phyloP scores from a whole-genome alignment of 1,140 invertebrate genomes.

The Leptonema lineaticorne region DNA sequence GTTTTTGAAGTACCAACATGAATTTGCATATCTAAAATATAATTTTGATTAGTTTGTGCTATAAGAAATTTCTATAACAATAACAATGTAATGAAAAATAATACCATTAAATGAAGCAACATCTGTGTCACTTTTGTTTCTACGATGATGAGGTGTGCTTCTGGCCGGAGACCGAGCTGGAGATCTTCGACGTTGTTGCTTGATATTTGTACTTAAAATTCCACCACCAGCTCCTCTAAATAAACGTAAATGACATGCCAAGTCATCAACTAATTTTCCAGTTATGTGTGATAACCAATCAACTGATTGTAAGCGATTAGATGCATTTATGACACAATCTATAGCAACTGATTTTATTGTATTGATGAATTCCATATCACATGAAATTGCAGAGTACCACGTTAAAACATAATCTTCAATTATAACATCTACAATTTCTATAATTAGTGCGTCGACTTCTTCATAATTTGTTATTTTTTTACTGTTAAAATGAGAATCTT shows the following conservation, averaged over 20 bases:
- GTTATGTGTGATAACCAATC: conserved; percentile 89
- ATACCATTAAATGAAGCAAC: conserved; percentile 62
- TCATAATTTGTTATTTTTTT: conserved; percentile 51
- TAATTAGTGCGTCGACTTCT: conserved; percentile 52
- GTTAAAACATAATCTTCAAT: conserved; percentile 78
- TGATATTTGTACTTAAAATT: conserved; percentile 51
- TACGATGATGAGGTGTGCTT: conserved; percentile 58
- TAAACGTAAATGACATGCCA: conserved; percentile 82
- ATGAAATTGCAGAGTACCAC: conserved; percentile 69
- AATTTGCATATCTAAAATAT: conserved; percentile 42
- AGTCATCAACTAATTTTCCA: conserved; percentile 84
- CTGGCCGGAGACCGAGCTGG: conserved; percentile 33
- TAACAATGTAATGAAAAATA: conserved; percentile 6
- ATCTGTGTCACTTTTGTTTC: conserved; percentile 73
- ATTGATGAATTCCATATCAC: conserved; percentile 60
- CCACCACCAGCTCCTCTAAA: conserved; percentile 74
- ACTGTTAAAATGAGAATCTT: neutral
- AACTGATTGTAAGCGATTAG: conserved; percentile 67
- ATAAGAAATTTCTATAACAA: too few relatives aligned
- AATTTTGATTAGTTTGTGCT: too few relatives aligned
- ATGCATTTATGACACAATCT: conserved; percentile 46
- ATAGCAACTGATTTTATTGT: conserved; percentile 50
- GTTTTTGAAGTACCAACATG: conserved; percentile 52
- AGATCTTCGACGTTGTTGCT: conserved; percentile 53
- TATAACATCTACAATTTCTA: conserved; percentile 69